Conservation (phyloP, 2,113 vertebrate genomes). For the Dicrurus megarhynchus region DNA sequence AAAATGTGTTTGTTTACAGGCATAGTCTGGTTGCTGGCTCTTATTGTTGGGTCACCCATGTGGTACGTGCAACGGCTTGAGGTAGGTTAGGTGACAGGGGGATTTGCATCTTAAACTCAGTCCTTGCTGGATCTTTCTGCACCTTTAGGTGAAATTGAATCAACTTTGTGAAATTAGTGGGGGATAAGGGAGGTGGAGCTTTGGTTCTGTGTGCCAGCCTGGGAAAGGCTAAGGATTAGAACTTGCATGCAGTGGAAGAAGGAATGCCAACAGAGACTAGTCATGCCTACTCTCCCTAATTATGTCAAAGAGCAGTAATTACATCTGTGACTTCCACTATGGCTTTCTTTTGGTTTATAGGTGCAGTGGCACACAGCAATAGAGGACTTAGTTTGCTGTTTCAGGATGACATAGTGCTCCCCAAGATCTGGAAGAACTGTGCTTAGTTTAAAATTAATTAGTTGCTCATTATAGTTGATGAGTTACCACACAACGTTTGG, state of each 20-base stretch:
- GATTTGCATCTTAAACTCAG: neutral
- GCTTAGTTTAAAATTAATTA: neutral
- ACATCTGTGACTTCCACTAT: neutral
- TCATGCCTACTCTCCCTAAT: neutral
- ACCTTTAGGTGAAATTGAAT: neutral
- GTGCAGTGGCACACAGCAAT: neutral
- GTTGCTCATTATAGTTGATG: neutral
- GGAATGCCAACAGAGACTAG: neutral
- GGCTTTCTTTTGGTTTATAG: neutral
- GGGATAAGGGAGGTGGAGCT: neutral
- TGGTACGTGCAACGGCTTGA: slow-evolving; percentile 75
- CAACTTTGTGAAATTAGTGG: neutral
- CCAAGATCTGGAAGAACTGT: neutral
- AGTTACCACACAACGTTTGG: rapidly evolving
- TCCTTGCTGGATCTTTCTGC: neutral
- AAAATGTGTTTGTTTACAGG: slow-evolving; percentile 44
- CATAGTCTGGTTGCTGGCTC: slow-evolving; percentile 75
- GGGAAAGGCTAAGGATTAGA: neutral
- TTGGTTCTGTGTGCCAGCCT: neutral
- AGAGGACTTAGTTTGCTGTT: neutral
- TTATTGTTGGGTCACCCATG: slow-evolving; percentile 73
- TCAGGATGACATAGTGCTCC: neutral
- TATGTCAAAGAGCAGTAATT: neutral
- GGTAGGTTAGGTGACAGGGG: slow-evolving; percentile 48
- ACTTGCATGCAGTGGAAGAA: neutral